These are phyloP conservation scores for Trissolcus brochymenae DNA, from an alignment of 2,888 invertebrate species.

Conservation along the genomic window DNA sequence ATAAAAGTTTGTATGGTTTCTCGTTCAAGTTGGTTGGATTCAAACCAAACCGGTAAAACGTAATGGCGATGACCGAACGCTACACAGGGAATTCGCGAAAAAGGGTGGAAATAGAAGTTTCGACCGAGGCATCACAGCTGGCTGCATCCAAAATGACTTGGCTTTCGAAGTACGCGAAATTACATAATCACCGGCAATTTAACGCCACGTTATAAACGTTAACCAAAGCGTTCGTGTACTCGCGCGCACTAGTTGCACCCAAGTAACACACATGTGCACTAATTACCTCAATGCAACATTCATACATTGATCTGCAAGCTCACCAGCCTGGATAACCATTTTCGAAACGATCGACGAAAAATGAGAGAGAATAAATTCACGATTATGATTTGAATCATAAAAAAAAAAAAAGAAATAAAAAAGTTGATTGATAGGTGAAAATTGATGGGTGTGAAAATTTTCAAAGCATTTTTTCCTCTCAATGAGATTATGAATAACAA, in stretches of 20 bases:
- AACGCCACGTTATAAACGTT: slow-evolving; percentile 41
- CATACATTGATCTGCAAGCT: slow-evolving; percentile 24
- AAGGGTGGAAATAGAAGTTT: slow-evolving; percentile 11
- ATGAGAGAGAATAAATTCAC: not conserved
- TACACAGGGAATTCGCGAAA: slow-evolving; percentile 11
- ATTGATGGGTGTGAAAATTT: too few relatives aligned
- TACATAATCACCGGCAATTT: slow-evolving; percentile 41
- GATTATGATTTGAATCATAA: too few relatives aligned
- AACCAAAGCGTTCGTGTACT: slow-evolving; percentile 22
- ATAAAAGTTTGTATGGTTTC: slow-evolving; percentile 32
- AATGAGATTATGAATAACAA: too few relatives aligned
- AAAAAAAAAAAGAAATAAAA: too few relatives aligned
- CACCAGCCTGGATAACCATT: slow-evolving; percentile 27
- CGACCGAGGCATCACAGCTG: slow-evolving; percentile 17
- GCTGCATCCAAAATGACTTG: slow-evolving; percentile 13
- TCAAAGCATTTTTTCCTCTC: too few relatives aligned
- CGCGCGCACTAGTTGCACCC: slow-evolving; percentile 31
- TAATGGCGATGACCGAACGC: slow-evolving; percentile 9
- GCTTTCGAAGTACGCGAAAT: slow-evolving; percentile 31
- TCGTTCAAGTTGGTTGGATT: slow-evolving; percentile 30
- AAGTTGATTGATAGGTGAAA: too few relatives aligned
- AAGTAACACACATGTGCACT: slow-evolving; percentile 39
- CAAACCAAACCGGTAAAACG: slow-evolving; percentile 28
- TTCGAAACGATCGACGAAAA: slow-evolving; percentile 24
- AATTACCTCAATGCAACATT: slow-evolving; percentile 41